These are phyloP conservation scores for Globodera ellingtonae DNA, from an alignment of 1,140 invertebrate species.

Conservation along the genomic window DNA sequence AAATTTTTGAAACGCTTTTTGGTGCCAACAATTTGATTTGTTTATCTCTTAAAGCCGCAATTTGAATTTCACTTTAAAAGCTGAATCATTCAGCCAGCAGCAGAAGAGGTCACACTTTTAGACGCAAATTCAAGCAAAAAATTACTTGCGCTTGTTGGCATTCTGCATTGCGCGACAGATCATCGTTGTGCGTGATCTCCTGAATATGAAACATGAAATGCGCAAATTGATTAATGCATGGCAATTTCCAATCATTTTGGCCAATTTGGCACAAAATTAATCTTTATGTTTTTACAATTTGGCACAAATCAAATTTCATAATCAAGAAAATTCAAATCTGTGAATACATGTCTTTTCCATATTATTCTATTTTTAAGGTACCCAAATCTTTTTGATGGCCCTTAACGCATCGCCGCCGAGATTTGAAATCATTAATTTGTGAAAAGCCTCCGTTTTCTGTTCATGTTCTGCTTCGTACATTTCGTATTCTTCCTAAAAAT, in stretches of 20 bases:
- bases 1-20: neutral
- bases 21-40: no score
- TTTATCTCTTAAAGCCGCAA: no score
- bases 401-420: constrained; percentile 3
- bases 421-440: neutral
- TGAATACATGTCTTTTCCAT: neutral
- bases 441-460: neutral
- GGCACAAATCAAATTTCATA: no score
- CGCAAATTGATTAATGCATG: no score
- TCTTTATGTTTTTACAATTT: no score
- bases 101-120: neutral
- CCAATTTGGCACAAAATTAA: no score
- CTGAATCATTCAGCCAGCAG: neutral
- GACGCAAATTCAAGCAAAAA: neutral
- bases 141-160: neutral
- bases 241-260: no score
- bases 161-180: constrained; percentile 1
- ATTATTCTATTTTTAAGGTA: neutral
- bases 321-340: no score
- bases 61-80: neutral
- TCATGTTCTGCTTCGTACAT: neutral
- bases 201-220: neutral
- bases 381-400: neutral
- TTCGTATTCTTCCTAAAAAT: constrained; percentile 7
- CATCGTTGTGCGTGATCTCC: constrained; percentile 12